These are phyloP conservation scores for Onthophagus sagittarius DNA, from an alignment of 2,888 invertebrate species.

Conservation along the genomic window DNA sequence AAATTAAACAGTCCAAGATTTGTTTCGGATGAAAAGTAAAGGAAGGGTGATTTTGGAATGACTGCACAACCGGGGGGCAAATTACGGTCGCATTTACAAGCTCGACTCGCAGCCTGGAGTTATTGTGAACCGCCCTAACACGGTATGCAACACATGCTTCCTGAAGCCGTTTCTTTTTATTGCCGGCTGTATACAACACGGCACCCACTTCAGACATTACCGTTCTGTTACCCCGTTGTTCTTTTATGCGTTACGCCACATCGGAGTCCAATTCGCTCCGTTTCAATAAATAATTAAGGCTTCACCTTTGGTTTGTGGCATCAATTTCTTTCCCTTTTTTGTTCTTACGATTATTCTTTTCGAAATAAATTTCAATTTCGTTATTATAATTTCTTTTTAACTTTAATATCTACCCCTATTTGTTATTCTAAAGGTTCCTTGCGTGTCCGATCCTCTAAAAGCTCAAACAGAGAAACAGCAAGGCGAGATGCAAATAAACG, in stretches of 20 bases:
- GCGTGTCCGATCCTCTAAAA: constrained; percentile 28
- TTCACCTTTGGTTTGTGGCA: constrained; percentile 6
- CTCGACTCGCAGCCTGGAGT: neutral
- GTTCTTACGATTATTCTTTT: constrained; percentile 4
- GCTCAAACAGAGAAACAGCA: constrained; percentile 37
- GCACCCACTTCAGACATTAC: constrained; percentile 31
- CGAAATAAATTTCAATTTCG: no score
- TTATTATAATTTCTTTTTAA: no score
- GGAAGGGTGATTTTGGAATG: neutral
- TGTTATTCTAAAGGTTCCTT: neutral
- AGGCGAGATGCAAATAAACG: constrained; percentile 36
- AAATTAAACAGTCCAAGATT: neutral
- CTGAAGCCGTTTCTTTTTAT: constrained; percentile 41
- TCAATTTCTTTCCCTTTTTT: neutral
- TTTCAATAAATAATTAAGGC: constrained; percentile 8
- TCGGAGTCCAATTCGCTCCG: neutral
- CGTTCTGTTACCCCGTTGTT: neutral
- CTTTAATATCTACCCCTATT: neutral
- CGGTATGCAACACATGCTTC: constrained; percentile 39
- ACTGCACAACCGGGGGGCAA: neutral
- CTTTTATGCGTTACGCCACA: constrained; percentile 6
- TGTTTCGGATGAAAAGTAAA: neutral
- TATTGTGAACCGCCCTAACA: constrained; percentile 30
- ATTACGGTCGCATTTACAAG: neutral
- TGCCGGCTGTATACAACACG: constrained; percentile 39